These are phyloP conservation scores for Leptinotarsa haldemani DNA, from an alignment of 2,888 invertebrate species.

Conservation along the genomic window DNA sequence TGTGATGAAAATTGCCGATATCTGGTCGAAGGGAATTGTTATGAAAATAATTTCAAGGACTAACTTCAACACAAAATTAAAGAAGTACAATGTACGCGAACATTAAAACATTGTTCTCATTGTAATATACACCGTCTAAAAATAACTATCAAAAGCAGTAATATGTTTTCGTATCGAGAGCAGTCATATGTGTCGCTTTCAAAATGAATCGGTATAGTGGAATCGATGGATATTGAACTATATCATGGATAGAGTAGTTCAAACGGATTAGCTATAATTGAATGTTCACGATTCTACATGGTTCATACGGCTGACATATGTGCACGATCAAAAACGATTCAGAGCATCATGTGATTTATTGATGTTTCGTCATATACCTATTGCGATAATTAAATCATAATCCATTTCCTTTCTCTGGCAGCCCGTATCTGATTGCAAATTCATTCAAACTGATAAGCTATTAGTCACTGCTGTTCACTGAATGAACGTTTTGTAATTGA, in stretches of 20 bases:
- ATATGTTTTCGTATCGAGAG: neutral
- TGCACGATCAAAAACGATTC: constrained; percentile 14
- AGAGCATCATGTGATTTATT: neutral
- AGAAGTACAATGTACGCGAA: too few species aligned
- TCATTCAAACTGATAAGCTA: neutral
- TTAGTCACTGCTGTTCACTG: constrained; percentile 1
- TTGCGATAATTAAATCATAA: constrained; percentile 9
- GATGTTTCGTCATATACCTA: constrained; percentile 7
- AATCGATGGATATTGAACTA: neutral
- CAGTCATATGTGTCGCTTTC: neutral
- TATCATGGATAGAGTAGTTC: neutral
- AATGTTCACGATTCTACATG: constrained; percentile 3
- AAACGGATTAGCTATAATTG: constrained; percentile 9
- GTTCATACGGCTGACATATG: constrained; percentile 1
- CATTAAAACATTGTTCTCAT: too few species aligned
- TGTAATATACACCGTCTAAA: too few species aligned
- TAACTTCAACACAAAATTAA: too few species aligned
- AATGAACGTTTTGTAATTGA: neutral
- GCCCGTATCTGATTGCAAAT: constrained; percentile 2
- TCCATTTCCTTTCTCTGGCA: neutral
- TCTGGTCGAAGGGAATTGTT: too few species aligned
- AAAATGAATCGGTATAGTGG: neutral
- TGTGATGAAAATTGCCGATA: too few species aligned
- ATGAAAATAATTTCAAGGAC: too few species aligned
- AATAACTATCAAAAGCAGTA: too few species aligned